Percentiles rank a stretch among this genome's conserved stretches.
Conservation (phyloP, 2,113 vertebrate genomes). For the Apeltes quadracus region DNA sequence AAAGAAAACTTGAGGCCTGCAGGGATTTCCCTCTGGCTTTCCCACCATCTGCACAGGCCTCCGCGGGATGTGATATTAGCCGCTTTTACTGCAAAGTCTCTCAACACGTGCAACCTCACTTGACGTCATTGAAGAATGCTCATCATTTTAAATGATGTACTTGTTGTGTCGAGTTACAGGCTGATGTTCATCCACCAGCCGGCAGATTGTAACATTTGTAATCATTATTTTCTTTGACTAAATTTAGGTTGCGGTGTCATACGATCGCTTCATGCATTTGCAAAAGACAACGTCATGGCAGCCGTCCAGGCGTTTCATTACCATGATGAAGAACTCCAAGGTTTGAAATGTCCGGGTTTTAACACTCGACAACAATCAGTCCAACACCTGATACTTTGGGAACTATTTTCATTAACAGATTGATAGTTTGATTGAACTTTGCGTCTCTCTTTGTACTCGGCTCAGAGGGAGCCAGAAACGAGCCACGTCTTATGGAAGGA, state of each 20-base stretch:
- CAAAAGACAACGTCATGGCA: constrained; percentile 36
- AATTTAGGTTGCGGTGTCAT: constrained; percentile 43
- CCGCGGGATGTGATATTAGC: constrained; percentile 52
- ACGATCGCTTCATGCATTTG: constrained; percentile 25
- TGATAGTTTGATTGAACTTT: constrained; percentile 34
- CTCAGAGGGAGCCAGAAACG: constrained; percentile 16
- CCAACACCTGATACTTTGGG: constrained; percentile 34
- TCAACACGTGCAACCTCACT: not conserved
- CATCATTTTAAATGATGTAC: not conserved
- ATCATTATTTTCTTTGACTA: constrained; percentile 25
- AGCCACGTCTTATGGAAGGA: constrained; percentile 31
- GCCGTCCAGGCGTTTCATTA: constrained; percentile 35
- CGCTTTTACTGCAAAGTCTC: constrained; percentile 12
- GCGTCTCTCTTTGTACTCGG: constrained; percentile 49
- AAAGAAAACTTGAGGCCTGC: constrained; percentile 57
- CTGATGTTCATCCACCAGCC: not conserved
- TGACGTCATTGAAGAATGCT: not conserved
- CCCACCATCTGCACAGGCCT: constrained; percentile 71
- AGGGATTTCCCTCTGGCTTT: constrained; percentile 74
- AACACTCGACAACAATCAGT: constrained; percentile 36
- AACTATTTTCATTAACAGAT: constrained; percentile 43
- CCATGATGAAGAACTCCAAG: constrained; percentile 38
- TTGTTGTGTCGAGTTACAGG: not conserved
- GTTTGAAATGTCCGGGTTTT: constrained; percentile 39
- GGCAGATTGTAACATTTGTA: constrained; percentile 6